Evolutionary conservation across 2,888 invertebrate genomes (phyloP).

Genomic region (Rosalia funebris): DNA sequence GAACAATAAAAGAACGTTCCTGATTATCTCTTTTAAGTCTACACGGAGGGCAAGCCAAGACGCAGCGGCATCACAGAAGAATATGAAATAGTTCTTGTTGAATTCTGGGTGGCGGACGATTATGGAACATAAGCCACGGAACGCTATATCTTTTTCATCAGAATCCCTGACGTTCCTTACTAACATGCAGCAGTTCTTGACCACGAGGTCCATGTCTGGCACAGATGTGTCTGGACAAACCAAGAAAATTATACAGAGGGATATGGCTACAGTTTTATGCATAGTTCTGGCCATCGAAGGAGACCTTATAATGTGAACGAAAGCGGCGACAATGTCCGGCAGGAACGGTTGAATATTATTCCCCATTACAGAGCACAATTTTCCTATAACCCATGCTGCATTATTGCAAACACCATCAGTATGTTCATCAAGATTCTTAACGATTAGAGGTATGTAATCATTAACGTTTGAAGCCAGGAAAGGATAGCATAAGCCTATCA

Average conservation of each 20-base stretch:
- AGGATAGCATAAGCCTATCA: conserved; percentile 82
- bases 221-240: conserved; percentile 92
- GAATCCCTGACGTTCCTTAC: conserved; percentile 98
- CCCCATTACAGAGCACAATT: conserved; percentile 95
- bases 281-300: conserved; percentile 96
- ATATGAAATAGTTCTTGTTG: conserved; percentile 96
- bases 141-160: conserved; percentile 98
- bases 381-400: conserved; percentile 99
- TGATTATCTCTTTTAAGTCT: conserved; percentile 95
- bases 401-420: conserved; percentile 99
- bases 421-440: conserved; percentile 95
- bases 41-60: conserved; percentile 88
- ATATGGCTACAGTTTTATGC: conserved; percentile 99
- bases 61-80: conserved; percentile 99
- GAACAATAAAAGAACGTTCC: conserved; percentile 92
- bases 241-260: conserved; percentile 99
- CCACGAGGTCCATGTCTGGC: conserved; percentile 96
- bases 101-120: conserved; percentile 96
- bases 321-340: conserved; percentile 85
- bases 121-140: conserved; percentile 98
- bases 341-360: conserved; percentile 91
- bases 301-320: conserved; percentile 93
- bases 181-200: conserved; percentile 98
- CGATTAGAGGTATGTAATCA: conserved; percentile 94
- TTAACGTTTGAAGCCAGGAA: conserved; percentile 93